These are phyloP conservation scores for Drosophila grimshawi DNA, from an alignment of 1,140 invertebrate species.

Conservation along the genomic window DNA sequence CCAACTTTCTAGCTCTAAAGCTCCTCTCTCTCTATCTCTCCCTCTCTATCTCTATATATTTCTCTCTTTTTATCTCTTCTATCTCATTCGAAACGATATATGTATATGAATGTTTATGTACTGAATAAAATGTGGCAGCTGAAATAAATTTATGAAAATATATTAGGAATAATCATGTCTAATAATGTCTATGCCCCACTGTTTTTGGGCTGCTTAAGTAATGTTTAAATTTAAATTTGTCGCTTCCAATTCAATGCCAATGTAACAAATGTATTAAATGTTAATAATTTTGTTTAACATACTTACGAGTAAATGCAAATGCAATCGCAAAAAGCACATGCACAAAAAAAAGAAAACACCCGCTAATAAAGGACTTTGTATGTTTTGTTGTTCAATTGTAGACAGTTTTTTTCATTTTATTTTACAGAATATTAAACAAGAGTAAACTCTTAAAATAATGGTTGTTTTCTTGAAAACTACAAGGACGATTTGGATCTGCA, in stretches of 20 bases:
- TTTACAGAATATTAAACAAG: background rate
- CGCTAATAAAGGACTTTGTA: constrained; percentile 49
- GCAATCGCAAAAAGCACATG: constrained; percentile 14
- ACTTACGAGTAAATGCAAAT: constrained; percentile 9
- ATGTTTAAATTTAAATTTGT: constrained; percentile 29
- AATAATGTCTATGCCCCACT: constrained; percentile 23
- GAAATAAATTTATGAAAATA: constrained; percentile 18
- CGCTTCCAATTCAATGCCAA: constrained; percentile 48
- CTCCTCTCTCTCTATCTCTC: constrained; percentile 2
- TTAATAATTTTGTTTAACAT: constrained; percentile 38
- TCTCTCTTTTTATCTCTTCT: background rate
- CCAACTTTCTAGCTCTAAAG: constrained; percentile 5
- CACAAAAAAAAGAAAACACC: constrained; percentile 1
- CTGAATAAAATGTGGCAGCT: constrained; percentile 40
- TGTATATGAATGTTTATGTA: constrained; percentile 20
- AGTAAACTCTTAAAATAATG: no score
- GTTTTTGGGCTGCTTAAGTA: constrained; percentile 27
- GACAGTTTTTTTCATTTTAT: background rate
- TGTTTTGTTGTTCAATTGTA: constrained; percentile 45
- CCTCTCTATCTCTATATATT: background rate
- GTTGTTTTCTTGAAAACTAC: no score
- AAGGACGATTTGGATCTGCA: no score
- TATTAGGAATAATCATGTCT: constrained; percentile 15
- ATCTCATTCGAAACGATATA: constrained; percentile 15
- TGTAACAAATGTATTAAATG: constrained; percentile 46